These are phyloP conservation scores for Thryonomys swinderianus DNA, from an alignment of 2,113 vertebrate species.

Conservation along the genomic window DNA sequence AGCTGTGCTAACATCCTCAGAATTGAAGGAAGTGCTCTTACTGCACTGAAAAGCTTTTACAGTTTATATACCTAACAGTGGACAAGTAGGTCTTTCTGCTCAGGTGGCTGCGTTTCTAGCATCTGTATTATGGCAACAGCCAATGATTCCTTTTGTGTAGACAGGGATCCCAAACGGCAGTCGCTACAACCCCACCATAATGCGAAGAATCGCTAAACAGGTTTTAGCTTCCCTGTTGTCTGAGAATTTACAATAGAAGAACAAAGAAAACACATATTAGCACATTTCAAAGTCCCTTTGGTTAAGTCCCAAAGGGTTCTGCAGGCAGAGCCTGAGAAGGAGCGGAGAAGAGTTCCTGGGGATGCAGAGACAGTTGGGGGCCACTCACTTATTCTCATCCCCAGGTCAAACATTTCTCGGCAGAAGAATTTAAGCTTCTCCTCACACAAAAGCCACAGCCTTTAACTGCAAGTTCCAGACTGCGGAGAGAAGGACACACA, in stretches of 20 bases:
- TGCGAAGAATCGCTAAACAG: neutral
- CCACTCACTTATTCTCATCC: neutral
- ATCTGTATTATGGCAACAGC: neutral
- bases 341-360: neutral
- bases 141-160: neutral
- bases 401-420: neutral
- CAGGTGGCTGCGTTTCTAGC: conserved; percentile 13
- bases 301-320: neutral
- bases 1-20: conserved; percentile 50
- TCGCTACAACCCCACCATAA: neutral
- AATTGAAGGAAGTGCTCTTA: neutral
- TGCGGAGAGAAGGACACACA: neutral
- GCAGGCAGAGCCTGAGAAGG: neutral
- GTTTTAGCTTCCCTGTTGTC: neutral
- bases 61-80: neutral
- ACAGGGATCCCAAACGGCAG: neutral
- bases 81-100: neutral
- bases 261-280: neutral
- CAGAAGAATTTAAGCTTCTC: neutral
- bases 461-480: neutral
- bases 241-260: neutral
- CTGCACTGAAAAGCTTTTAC: conserved; percentile 1
- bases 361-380: neutral
- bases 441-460: neutral
- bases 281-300: neutral